These are phyloP conservation scores for Planiliza haematocheilus DNA, from an alignment of 2,113 vertebrate species.

Conservation along the genomic window DNA sequence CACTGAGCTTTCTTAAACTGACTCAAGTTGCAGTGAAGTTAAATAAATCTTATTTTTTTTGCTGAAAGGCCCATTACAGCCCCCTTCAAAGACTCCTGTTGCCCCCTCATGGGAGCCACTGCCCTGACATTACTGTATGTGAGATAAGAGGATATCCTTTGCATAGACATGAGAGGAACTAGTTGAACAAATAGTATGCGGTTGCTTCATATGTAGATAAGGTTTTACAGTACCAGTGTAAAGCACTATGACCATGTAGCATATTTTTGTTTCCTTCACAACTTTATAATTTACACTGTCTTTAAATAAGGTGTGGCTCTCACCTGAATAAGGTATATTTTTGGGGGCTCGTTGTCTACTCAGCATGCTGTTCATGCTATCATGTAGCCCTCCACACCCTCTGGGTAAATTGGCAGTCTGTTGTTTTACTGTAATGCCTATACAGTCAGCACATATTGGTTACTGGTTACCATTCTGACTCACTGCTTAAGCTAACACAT, in stretches of 20 bases:
- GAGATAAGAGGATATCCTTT: slow-evolving; percentile 32
- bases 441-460: slow-evolving; percentile 31
- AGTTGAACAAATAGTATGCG: background rate
- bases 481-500: slow-evolving; percentile 40
- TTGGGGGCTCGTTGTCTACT: background rate
- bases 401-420: slow-evolving; percentile 48
- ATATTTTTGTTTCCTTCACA: background rate
- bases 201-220: background rate
- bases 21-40: slow-evolving; percentile 21
- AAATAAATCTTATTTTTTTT: slow-evolving; percentile 8
- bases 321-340: slow-evolving; percentile 16
- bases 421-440: slow-evolving; percentile 27
- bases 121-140: slow-evolving; percentile 2
- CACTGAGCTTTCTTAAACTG: slow-evolving; percentile 25
- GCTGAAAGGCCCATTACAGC: slow-evolving; percentile 30
- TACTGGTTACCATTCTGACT: slow-evolving; percentile 13
- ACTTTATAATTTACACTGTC: background rate
- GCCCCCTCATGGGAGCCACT: slow-evolving; percentile 45
- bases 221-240: background rate
- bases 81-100: slow-evolving; percentile 14
- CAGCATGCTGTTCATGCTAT: slow-evolving; percentile 16
- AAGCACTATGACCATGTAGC: background rate
- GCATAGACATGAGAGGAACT: slow-evolving; percentile 5
- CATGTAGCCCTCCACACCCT: slow-evolving; percentile 57
- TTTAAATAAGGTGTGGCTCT: slow-evolving; percentile 44